Conservation (phyloP, 1,140 invertebrate genomes). For the Diuraphis noxia region DNA sequence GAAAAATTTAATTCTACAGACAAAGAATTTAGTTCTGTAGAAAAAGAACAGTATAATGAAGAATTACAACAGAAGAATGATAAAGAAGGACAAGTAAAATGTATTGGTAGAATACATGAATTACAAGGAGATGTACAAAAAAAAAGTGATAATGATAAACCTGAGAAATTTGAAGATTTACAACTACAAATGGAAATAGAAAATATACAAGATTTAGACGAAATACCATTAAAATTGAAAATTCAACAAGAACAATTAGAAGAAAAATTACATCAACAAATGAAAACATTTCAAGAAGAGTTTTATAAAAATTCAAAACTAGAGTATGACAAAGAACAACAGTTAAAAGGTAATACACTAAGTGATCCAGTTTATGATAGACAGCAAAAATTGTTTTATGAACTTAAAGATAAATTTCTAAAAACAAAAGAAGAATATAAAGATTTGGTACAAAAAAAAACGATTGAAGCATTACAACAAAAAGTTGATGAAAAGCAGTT, state of each 20-base stretch:
- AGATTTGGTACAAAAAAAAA: slow-evolving; percentile 26
- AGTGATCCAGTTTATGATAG: not conserved
- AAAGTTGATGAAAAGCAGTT: not conserved
- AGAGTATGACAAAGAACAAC: slow-evolving; percentile 8
- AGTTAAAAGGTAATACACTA: not conserved
- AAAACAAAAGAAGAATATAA: slow-evolving; percentile 4
- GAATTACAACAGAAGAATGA: not conserved
- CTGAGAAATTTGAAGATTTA: not conserved
- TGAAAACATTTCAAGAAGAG: slow-evolving; percentile 12
- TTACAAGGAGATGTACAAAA: not conserved
- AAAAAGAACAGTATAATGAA: not conserved
- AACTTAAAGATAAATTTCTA: not conserved
- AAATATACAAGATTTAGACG: slow-evolving; percentile 20
- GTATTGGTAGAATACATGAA: not conserved
- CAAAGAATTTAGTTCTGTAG: not conserved
- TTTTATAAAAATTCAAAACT: slow-evolving; percentile 36
- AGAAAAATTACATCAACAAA: slow-evolving; percentile 18
- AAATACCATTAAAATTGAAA: slow-evolving; percentile 14
- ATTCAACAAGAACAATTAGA: slow-evolving; percentile 26
- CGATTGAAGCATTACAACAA: slow-evolving; percentile 1
- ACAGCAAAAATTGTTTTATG: slow-evolving; percentile 1
- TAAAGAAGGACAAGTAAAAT: not conserved
- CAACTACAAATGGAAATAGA: not conserved
- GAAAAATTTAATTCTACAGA: not conserved
- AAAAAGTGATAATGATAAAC: not conserved